These are phyloP conservation scores for Papilio helenus DNA, from an alignment of 1,140 invertebrate species.

Conservation along the genomic window DNA sequence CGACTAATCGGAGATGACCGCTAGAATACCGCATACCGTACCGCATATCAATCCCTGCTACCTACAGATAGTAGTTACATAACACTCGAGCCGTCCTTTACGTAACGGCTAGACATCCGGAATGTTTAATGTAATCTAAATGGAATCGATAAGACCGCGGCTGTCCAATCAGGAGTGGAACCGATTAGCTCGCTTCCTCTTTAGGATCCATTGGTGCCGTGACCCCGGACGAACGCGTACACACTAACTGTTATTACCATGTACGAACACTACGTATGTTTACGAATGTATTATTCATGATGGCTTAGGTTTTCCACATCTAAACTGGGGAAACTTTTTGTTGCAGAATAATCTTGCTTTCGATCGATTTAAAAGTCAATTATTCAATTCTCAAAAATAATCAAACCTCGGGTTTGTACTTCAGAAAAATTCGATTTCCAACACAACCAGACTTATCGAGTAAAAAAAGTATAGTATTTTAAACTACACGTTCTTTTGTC, in stretches of 20 bases:
- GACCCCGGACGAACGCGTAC: not conserved
- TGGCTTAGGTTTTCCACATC: not conserved
- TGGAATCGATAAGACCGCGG: conserved; percentile 4
- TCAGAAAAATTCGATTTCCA: too few relatives aligned
- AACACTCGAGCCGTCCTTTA: conserved; percentile 19
- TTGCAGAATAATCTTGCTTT: not conserved
- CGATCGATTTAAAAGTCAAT: not conserved
- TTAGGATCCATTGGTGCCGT: conserved; percentile 10
- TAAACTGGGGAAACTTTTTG: not conserved
- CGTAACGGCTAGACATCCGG: conserved; percentile 10
- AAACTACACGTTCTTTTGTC: not conserved
- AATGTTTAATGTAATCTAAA: conserved; percentile 16
- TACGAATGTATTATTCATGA: not conserved
- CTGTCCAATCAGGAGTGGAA: conserved; percentile 18
- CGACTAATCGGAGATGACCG: not conserved
- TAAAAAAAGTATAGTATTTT: not conserved
- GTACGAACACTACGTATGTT: not conserved
- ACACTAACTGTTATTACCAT: not conserved
- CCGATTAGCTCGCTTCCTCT: conserved; percentile 16
- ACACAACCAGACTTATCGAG: not conserved
- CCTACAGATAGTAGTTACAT: not conserved
- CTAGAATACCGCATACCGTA: not conserved
- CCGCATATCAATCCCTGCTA: not conserved
- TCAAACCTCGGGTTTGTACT: not conserved
- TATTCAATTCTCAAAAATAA: not conserved